Evolutionary conservation across 2,888 invertebrate genomes (phyloP).

Genomic region (Dysmachus trigonus): DNA sequence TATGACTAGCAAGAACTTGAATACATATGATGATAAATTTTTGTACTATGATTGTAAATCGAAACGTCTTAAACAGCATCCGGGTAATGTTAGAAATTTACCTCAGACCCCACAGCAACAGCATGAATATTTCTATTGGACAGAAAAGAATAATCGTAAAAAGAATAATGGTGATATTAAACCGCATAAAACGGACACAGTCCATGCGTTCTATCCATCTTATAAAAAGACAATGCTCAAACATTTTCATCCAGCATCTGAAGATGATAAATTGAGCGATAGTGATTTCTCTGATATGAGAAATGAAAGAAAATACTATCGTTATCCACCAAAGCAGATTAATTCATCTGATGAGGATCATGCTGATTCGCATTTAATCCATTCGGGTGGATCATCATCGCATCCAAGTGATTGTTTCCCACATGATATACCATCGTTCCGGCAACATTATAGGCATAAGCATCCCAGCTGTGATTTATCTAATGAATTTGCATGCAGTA

Average conservation of each 20-base stretch:
- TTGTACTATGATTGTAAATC: slow-evolving; percentile 49
- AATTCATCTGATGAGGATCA: slow-evolving; percentile 49
- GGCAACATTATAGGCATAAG: slow-evolving; percentile 58
- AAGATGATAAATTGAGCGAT: slow-evolving; percentile 42
- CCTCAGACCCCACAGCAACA: slow-evolving; percentile 51
- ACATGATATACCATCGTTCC: slow-evolving; percentile 16
- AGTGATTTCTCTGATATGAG: slow-evolving; percentile 43
- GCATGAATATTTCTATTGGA: slow-evolving; percentile 63
- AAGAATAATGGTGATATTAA: slow-evolving; percentile 42
- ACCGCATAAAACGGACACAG: slow-evolving; percentile 34
- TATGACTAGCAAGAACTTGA: slow-evolving; percentile 45
- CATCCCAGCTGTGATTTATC: slow-evolving; percentile 38
- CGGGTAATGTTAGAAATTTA: slow-evolving; percentile 30
- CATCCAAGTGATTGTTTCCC: slow-evolving; percentile 33
- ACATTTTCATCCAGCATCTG: slow-evolving; percentile 48
- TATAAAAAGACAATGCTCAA: slow-evolving; percentile 56
- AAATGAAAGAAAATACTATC: slow-evolving; percentile 36
- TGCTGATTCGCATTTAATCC: slow-evolving; percentile 42
- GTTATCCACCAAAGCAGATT: slow-evolving; percentile 41
- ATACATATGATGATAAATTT: slow-evolving; percentile 49
- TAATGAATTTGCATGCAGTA: slow-evolving; percentile 25
- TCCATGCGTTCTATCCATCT: slow-evolving; percentile 58
- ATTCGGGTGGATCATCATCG: slow-evolving; percentile 20
- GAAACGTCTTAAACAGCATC: slow-evolving; percentile 49
- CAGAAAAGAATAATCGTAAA: slow-evolving; percentile 58